These are phyloP conservation scores for Probaryconus sp. DNA, from an alignment of 1,140 invertebrate species.

Conservation along the genomic window DNA sequence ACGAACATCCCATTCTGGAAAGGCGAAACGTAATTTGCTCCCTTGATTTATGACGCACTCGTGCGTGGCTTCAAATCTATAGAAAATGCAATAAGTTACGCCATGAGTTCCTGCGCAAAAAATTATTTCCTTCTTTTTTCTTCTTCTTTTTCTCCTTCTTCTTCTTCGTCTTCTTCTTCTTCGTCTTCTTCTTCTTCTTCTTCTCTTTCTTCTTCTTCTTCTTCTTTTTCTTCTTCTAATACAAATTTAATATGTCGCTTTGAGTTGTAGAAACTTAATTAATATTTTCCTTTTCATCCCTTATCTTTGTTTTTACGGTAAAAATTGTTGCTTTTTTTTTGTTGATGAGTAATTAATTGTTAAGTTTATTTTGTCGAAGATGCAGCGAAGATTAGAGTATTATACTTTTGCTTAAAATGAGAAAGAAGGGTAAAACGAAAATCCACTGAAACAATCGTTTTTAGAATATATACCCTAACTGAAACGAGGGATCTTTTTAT, in stretches of 20 bases:
- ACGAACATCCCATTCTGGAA: constrained; percentile 38
- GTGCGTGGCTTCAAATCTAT: constrained; percentile 31
- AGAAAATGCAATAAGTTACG: constrained; percentile 24
- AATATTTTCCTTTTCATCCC: constrained; percentile 16
- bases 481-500: constrained; percentile 71
- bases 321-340: too few relatives aligned
- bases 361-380: constrained; percentile 65
- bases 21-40: constrained; percentile 46
- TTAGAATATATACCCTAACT: constrained; percentile 54
- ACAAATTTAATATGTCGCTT: too few relatives aligned
- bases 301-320: constrained; percentile 20
- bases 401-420: constrained; percentile 50
- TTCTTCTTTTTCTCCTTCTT: too few relatives aligned
- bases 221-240: too few relatives aligned
- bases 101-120: constrained; percentile 9
- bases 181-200: too few relatives aligned
- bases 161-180: too few relatives aligned
- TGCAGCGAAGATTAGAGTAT: constrained; percentile 71
- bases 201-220: too few relatives aligned
- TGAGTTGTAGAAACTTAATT: too few relatives aligned
- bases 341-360: constrained; percentile 28
- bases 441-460: constrained; percentile 51
- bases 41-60: constrained; percentile 37
- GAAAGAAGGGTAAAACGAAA: constrained; percentile 47
- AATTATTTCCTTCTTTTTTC: background rate